phyloP scores from a whole-genome alignment of 2,888 invertebrate genomes.

The Halictus quadricinctus region DNA sequence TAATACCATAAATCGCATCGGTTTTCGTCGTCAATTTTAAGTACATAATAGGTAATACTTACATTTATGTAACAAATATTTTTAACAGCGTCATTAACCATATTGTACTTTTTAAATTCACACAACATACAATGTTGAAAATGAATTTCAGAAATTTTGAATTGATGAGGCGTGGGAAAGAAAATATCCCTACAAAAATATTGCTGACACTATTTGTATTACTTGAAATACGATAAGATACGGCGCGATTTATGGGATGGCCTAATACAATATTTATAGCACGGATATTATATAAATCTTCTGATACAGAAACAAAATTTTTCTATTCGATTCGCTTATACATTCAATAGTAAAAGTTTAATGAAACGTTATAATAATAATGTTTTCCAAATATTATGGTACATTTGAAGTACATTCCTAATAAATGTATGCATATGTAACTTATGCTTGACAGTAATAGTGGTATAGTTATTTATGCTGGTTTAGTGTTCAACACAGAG shows the following conservation, averaged over 20 bases:
- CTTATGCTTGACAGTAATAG: neutral
- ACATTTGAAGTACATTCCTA: constrained; percentile 41
- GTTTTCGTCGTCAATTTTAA: neutral
- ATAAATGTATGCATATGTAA: neutral
- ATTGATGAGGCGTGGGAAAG: neutral
- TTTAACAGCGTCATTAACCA: no score
- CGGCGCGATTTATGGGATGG: neutral
- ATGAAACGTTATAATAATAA: neutral
- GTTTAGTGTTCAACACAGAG: neutral
- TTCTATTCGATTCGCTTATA: constrained; percentile 1
- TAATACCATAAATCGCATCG: neutral
- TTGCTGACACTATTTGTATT: neutral
- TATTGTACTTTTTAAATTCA: no score
- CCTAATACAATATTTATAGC: neutral
- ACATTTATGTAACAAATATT: neutral
- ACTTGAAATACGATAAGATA: neutral
- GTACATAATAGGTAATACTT: no score
- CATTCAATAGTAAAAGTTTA: constrained; percentile 7
- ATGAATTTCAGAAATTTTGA: neutral
- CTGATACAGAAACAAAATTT: constrained; percentile 53
- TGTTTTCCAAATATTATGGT: neutral
- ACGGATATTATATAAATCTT: constrained; percentile 6
- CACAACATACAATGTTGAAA: no score
- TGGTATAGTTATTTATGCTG: neutral
- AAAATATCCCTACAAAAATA: neutral